These are phyloP conservation scores for Plecotus auritus DNA, from an alignment of 2,113 vertebrate species.

Conservation along the genomic window DNA sequence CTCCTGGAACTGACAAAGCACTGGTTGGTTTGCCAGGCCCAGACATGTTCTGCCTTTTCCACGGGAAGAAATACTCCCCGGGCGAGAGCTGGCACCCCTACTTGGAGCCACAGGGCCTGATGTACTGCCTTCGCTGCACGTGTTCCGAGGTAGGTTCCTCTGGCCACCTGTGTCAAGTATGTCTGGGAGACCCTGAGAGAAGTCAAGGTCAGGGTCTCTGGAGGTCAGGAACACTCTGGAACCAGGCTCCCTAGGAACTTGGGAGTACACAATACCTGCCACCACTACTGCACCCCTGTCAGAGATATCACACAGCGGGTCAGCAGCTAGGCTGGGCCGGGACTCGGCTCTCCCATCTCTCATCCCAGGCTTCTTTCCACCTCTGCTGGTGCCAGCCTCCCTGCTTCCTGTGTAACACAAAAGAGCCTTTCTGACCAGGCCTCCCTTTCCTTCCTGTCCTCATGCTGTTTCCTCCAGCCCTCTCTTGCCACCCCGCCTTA, in stretches of 20 bases:
- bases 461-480: background rate
- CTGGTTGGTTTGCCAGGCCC: constrained; percentile 80
- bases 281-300: background rate
- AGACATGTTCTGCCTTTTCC: constrained; percentile 89
- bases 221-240: background rate
- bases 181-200: background rate
- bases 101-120: constrained; percentile 91
- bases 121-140: constrained; percentile 93
- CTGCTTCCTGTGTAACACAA: background rate
- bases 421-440: background rate
- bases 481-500: background rate
- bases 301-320: background rate
- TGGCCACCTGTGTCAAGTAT: background rate
- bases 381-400: background rate
- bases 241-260: background rate
- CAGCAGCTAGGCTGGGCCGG: background rate
- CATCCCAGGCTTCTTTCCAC: background rate
- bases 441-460: background rate
- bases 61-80: constrained; percentile 89
- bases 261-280: background rate
- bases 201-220: background rate
- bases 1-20: constrained; percentile 10
- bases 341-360: background rate
- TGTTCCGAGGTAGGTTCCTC: constrained; percentile 89
- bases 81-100: constrained; percentile 98